phyloP scores from a whole-genome alignment of 2,888 invertebrate genomes.

The Neocrepidodera transversa region DNA sequence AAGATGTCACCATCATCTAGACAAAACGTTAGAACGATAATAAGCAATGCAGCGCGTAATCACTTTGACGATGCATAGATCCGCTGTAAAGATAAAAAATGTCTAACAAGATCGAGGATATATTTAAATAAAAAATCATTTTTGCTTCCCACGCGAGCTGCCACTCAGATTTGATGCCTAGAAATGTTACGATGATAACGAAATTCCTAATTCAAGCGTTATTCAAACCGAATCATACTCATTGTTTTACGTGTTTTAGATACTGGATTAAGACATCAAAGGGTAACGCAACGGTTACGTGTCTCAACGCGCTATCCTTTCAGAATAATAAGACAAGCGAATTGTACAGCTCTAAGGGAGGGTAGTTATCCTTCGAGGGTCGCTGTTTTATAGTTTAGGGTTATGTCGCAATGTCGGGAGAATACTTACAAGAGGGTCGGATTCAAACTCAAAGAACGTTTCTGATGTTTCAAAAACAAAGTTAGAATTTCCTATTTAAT shows the following conservation, averaged over 20 bases:
- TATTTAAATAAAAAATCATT: too few species aligned
- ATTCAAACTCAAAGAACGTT: too few species aligned
- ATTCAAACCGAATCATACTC: not conserved
- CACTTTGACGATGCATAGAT: too few species aligned
- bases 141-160: too few species aligned
- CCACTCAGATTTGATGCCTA: too few species aligned
- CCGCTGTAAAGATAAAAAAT: too few species aligned
- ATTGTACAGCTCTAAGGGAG: not conserved
- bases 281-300: constrained; percentile 16
- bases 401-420: not conserved
- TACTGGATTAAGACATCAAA: constrained; percentile 20
- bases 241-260: constrained; percentile 17
- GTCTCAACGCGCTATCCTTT: not conserved
- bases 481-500: not conserved
- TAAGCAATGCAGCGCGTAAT: too few species aligned
- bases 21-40: too few species aligned
- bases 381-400: constrained; percentile 11
- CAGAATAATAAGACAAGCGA: constrained; percentile 13
- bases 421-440: not conserved
- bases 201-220: too few species aligned
- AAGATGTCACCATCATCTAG: too few species aligned
- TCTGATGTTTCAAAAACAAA: not conserved
- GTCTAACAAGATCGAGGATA: too few species aligned
- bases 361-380: constrained; percentile 9
- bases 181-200: too few species aligned